Conservation (phyloP, 2,888 invertebrate species). For the Drepanosiphum platanoidis region DNA sequence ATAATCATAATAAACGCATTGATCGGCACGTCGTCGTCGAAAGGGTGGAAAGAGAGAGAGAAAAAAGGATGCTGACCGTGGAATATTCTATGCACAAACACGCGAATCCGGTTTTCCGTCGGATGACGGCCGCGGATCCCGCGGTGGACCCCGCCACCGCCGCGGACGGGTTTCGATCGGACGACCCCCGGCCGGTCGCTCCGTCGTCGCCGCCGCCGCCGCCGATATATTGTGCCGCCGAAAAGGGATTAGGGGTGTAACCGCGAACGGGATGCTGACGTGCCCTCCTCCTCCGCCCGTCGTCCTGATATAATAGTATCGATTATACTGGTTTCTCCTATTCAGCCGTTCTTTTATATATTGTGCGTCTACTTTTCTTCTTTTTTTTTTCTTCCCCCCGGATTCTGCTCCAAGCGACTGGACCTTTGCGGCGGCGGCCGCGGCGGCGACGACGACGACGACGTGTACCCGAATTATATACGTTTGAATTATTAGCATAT, state of each 20-base stretch:
- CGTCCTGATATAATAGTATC: neutral
- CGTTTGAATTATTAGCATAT: conserved; percentile 5
- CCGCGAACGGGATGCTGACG: conserved; percentile 36
- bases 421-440: neutral
- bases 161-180: conserved; percentile 32
- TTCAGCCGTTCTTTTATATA: conserved; percentile 5
- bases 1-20: neutral
- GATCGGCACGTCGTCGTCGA: conserved; percentile 1
- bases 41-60: neutral
- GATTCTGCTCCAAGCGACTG: conserved; percentile 20
- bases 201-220: too few relatives aligned
- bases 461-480: too few relatives aligned
- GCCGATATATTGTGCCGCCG: neutral
- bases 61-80: conserved; percentile 39
- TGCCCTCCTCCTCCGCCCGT: neutral
- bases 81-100: neutral
- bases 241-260: neutral
- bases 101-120: conserved; percentile 45
- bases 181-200: neutral
- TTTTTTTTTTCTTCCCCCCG: neutral
- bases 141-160: conserved; percentile 20
- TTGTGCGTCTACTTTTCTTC: neutral
- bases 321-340: conserved; percentile 36
- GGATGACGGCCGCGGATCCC: conserved; percentile 43
- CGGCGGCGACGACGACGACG: neutral